Conservation (phyloP, 1,140 invertebrate species). For the Drosophila punjabiensis region DNA sequence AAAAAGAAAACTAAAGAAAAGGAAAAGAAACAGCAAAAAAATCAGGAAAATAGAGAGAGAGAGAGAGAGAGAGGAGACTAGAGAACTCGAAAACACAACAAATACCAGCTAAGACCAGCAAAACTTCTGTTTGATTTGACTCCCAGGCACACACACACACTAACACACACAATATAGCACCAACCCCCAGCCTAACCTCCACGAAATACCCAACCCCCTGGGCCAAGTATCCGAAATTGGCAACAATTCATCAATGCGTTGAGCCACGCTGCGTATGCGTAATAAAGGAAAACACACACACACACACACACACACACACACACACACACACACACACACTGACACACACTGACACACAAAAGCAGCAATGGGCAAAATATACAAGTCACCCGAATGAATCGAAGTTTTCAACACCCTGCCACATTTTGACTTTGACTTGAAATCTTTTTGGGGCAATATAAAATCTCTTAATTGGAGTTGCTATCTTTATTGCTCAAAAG, state of each 20-base stretch:
- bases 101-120: conserved; percentile 53
- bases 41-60: conserved; percentile 36
- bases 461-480: neutral
- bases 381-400: conserved; percentile 4
- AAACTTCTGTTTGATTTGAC: conserved; percentile 65
- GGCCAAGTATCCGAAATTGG: conserved; percentile 30
- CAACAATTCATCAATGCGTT: conserved; percentile 78
- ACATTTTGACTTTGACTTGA: neutral
- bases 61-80: conserved; percentile 26
- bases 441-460: neutral
- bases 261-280: conserved; percentile 71
- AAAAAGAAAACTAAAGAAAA: neutral
- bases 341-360: neutral
- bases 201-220: neutral
- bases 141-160: conserved; percentile 18
- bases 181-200: neutral
- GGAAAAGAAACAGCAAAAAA: conserved; percentile 10
- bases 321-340: neutral
- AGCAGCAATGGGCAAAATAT: neutral
- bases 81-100: conserved; percentile 39
- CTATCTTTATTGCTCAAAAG: neutral
- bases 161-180: neutral
- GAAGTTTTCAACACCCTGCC: conserved; percentile 6
- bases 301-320: neutral
- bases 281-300: conserved; percentile 50